phyloP scores from a whole-genome alignment of 2,797 vertebrate genomes.

The Galaxias olidus region DNA sequence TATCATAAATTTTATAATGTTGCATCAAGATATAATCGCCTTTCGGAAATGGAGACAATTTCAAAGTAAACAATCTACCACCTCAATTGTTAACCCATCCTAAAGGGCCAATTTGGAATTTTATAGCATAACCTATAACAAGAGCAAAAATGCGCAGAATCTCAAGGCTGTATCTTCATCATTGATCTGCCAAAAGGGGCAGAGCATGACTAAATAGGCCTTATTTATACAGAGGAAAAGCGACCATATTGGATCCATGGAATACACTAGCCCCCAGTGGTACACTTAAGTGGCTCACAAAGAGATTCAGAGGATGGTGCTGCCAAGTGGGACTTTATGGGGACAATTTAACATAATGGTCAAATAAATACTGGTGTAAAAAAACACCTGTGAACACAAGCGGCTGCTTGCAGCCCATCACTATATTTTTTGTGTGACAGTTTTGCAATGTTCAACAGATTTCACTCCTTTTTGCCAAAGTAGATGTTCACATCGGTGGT shows the following conservation, averaged over 20 bases:
- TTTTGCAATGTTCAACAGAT: constrained; percentile 55
- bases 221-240: constrained; percentile 70
- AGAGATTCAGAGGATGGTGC: constrained; percentile 68
- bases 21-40: neutral
- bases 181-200: constrained; percentile 25
- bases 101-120: constrained; percentile 12
- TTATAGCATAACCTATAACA: constrained; percentile 31
- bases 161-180: constrained; percentile 22
- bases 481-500: constrained; percentile 39
- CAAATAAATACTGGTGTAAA: constrained; percentile 79
- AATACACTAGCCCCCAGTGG: constrained; percentile 68
- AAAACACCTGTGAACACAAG: constrained; percentile 65
- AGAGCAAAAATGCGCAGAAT: constrained; percentile 29
- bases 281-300: constrained; percentile 73
- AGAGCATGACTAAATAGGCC: constrained; percentile 54
- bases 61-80: constrained; percentile 15
- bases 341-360: constrained; percentile 80
- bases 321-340: constrained; percentile 76
- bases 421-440: constrained; percentile 66
- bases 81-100: constrained; percentile 22
- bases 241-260: constrained; percentile 63
- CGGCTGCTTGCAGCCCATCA: constrained; percentile 61
- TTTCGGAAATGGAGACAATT: constrained; percentile 11
- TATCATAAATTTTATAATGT: no score
- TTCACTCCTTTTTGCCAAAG: constrained; percentile 56